Evolutionary conservation across 2,888 invertebrate genomes (phyloP).

Genomic region (Phlogophora meticulosa): DNA sequence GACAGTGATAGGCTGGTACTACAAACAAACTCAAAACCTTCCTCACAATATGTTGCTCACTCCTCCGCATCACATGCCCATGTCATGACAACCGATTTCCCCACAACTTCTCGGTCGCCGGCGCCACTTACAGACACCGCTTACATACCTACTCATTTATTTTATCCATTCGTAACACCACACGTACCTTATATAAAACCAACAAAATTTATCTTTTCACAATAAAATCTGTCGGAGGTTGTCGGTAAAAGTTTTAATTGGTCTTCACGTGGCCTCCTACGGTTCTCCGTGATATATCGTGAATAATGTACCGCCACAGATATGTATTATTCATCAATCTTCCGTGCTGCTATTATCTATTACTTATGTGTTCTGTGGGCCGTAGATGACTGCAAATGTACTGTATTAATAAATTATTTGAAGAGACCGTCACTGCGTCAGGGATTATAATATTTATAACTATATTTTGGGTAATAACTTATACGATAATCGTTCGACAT

Average conservation of each 20-base stretch:
- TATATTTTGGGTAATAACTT: too few relatives aligned
- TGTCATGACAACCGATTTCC: too few relatives aligned
- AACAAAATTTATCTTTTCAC: slow-evolving; percentile 22
- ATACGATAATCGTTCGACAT: too few relatives aligned
- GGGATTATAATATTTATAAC: neutral
- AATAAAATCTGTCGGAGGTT: slow-evolving; percentile 41
- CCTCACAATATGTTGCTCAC: too few relatives aligned
- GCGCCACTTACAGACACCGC: too few relatives aligned
- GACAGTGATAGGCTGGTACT: too few relatives aligned
- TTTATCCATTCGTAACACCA: too few relatives aligned
- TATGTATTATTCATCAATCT: slow-evolving; percentile 71
- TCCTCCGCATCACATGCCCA: too few relatives aligned
- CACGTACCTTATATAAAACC: too few relatives aligned
- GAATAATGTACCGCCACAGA: slow-evolving; percentile 59
- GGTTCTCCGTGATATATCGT: slow-evolving; percentile 52
- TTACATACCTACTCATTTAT: too few relatives aligned
- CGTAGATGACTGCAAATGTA: slow-evolving; percentile 55
- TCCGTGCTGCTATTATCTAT: slow-evolving; percentile 55
- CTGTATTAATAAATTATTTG: slow-evolving; percentile 56
- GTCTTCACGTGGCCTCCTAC: slow-evolving; percentile 52
- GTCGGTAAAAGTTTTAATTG: slow-evolving; percentile 69
- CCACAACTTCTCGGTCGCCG: too few relatives aligned
- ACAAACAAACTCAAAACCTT: too few relatives aligned
- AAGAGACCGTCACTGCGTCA: slow-evolving; percentile 31
- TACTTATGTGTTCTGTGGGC: slow-evolving; percentile 60